Conservation (phyloP, 2,888 invertebrate species). For the Cosmia pyralina region DNA sequence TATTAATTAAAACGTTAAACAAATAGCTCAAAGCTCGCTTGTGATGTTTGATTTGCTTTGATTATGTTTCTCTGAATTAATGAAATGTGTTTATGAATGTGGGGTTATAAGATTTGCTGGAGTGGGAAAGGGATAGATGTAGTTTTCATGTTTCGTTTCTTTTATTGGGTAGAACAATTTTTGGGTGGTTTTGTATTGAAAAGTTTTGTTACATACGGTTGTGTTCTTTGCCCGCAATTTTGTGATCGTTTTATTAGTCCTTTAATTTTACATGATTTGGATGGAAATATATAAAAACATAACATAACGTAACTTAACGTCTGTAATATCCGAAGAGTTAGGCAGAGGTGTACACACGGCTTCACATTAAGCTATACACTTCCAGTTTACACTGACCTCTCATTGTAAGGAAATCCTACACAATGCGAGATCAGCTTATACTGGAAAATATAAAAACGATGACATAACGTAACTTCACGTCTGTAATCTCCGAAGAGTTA, state of each 20-base stretch:
- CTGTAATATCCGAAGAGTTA: too few relatives aligned
- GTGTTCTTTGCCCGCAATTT: too few relatives aligned
- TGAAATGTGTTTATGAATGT: conserved; percentile 4
- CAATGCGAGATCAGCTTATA: too few relatives aligned
- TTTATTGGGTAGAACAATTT: background rate
- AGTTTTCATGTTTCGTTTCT: background rate
- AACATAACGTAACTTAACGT: too few relatives aligned
- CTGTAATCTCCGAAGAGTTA: too few relatives aligned
- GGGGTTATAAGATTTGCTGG: background rate
- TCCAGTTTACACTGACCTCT: too few relatives aligned
- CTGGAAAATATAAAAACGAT: too few relatives aligned
- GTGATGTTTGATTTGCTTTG: conserved; percentile 11
- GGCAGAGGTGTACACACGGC: too few relatives aligned
- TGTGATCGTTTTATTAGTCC: background rate
- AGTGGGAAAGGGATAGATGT: background rate
- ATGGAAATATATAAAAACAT: background rate
- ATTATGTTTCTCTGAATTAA: conserved; percentile 1
- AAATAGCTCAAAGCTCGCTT: conserved; percentile 30
- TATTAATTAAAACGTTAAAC: conserved; percentile 56
- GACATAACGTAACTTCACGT: too few relatives aligned
- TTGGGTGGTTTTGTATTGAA: background rate
- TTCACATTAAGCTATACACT: too few relatives aligned
- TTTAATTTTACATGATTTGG: background rate
- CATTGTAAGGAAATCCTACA: too few relatives aligned
- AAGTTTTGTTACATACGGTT: background rate